Conservation (phyloP, 1,140 invertebrate species). For the Elysia chlorotica region DNA sequence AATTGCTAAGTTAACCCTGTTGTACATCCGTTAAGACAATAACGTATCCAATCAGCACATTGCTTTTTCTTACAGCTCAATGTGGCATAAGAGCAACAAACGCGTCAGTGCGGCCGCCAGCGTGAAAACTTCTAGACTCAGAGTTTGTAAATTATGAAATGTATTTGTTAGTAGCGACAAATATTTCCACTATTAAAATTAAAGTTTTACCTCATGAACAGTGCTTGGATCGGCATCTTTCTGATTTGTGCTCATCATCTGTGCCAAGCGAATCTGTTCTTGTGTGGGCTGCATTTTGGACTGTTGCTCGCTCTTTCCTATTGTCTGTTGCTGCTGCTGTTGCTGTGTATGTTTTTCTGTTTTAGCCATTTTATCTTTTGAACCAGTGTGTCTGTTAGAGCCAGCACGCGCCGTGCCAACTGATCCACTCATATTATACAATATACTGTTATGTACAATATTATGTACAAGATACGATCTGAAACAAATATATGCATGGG, state of each 20-base stretch:
- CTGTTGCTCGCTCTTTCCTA: constrained; percentile 6
- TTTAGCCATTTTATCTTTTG: constrained; percentile 17
- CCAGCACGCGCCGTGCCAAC: constrained; percentile 24
- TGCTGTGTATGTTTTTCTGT: constrained; percentile 4
- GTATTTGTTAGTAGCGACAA: too few species aligned
- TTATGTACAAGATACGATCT: constrained; percentile 16
- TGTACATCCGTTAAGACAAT: too few species aligned
- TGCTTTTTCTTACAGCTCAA: too few species aligned
- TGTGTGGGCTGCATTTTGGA: constrained; percentile 39
- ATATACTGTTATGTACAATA: constrained; percentile 22
- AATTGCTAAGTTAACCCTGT: too few species aligned
- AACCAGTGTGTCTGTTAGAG: constrained; percentile 18
- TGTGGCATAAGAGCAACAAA: too few species aligned
- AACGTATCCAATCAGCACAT: too few species aligned
- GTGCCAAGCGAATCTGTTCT: constrained; percentile 47
- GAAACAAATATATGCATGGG: neutral
- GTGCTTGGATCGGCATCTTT: constrained; percentile 36
- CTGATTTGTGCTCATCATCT: constrained; percentile 39
- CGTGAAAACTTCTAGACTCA: too few species aligned
- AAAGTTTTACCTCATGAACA: constrained; percentile 72
- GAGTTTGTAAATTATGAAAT: too few species aligned
- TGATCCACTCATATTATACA: constrained; percentile 24
- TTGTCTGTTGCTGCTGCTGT: constrained; percentile 4
- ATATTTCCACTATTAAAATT: too few species aligned
- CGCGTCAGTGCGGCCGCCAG: too few species aligned